A percentile compares a stretch with the other conserved stretches of the same genome.
Conservation (phyloP, 2,797 vertebrate genomes). For the Enteromius trimaculatus region DNA sequence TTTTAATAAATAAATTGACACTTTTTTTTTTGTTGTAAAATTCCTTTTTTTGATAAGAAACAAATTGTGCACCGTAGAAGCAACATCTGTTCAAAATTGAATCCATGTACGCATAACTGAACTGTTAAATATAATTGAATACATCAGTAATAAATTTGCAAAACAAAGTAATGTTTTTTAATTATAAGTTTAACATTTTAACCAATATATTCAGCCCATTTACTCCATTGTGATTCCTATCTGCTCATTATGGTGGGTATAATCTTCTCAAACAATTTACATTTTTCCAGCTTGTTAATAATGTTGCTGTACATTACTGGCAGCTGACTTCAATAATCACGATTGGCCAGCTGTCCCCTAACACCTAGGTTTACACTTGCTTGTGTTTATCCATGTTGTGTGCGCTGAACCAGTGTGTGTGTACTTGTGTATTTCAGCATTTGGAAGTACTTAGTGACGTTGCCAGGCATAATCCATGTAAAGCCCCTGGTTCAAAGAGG, state of each 20-base stretch:
- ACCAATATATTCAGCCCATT: not conserved
- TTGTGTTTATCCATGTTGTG: slow-evolving; percentile 10
- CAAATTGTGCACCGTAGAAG: not conserved
- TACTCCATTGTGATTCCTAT: not conserved
- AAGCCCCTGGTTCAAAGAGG: slow-evolving; percentile 51
- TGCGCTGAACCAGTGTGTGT: slow-evolving; percentile 26
- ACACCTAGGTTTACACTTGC: slow-evolving; percentile 17
- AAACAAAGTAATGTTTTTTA: not conserved
- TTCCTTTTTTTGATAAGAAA: too few relatives aligned
- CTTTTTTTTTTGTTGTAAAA: too few relatives aligned
- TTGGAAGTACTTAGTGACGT: slow-evolving; percentile 50
- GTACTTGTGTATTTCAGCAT: slow-evolving; percentile 43
- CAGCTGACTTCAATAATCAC: slow-evolving; percentile 5
- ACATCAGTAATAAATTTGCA: not conserved
- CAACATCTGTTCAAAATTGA: not conserved
- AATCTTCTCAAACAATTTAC: not conserved
- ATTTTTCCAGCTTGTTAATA: not conserved
- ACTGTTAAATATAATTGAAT: not conserved
- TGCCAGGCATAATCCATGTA: slow-evolving; percentile 46
- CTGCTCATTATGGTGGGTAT: not conserved
- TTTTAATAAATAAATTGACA: too few relatives aligned
- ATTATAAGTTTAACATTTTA: not conserved
- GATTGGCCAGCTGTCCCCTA: not conserved
- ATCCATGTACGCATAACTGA: not conserved
- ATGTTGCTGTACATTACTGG: not conserved